A percentile compares a stretch with the other conserved stretches of the same genome.
Conservation (phyloP, 2,797 vertebrate species). For the Luscinia luscinia region DNA sequence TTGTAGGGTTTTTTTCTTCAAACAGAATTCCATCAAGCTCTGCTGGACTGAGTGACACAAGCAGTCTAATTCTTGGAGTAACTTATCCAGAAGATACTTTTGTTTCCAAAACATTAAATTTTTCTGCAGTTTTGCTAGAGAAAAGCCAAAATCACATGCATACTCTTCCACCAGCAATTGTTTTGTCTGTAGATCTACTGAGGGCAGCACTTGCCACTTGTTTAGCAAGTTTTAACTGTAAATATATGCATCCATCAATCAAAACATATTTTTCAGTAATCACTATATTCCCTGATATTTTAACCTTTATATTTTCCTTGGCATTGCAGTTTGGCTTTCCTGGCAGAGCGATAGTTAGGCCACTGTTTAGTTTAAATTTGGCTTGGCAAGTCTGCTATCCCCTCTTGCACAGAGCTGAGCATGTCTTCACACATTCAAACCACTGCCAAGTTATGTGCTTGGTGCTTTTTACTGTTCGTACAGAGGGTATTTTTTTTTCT, state of each 20-base stretch:
- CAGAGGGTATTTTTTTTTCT: background rate
- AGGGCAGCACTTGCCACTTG: background rate
- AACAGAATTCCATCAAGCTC: background rate
- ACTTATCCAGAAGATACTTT: background rate
- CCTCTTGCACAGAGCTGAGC: background rate
- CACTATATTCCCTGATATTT: background rate
- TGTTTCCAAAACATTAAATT: background rate
- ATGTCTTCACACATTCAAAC: background rate
- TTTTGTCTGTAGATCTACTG: background rate
- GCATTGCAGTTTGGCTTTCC: background rate
- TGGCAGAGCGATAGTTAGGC: background rate
- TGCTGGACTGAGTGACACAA: background rate
- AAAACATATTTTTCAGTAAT: background rate
- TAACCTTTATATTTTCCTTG: background rate
- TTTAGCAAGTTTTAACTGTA: background rate
- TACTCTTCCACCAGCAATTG: background rate
- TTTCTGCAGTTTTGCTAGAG: background rate
- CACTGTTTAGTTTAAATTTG: background rate
- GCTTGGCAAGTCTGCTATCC: background rate
- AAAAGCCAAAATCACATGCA: background rate
- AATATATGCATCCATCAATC: slow-evolving; percentile 2
- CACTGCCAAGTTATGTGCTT: background rate
- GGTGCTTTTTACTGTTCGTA: background rate
- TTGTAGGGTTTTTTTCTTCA: background rate
- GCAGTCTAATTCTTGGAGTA: background rate